These are phyloP conservation scores for Ahaetulla prasina DNA, from an alignment of 2,113 vertebrate genomes.

Conservation along the genomic window DNA sequence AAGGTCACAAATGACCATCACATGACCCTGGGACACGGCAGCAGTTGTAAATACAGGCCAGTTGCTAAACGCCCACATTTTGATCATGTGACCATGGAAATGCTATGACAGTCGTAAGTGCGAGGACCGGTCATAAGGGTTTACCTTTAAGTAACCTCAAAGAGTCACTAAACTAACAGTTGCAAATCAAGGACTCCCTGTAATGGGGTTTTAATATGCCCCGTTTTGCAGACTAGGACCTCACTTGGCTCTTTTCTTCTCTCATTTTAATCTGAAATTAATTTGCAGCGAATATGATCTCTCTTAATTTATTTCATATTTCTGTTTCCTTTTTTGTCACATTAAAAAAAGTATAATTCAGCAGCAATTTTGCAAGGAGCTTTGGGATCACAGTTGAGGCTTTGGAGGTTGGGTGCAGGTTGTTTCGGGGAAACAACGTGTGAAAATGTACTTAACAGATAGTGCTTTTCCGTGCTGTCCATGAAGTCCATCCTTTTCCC, in stretches of 20 bases:
- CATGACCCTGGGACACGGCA: background rate
- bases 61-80: background rate
- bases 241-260: background rate
- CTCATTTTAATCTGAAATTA: background rate
- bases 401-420: background rate
- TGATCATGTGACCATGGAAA: background rate
- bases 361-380: background rate
- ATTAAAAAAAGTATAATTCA: background rate
- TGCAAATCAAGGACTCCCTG: background rate
- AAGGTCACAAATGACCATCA: background rate
- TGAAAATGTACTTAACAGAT: too few species aligned
- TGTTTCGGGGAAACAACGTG: background rate
- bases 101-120: background rate
- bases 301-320: background rate
- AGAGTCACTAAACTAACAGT: background rate
- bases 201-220: background rate
- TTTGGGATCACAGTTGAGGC: background rate
- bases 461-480: background rate
- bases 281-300: background rate
- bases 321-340: background rate
- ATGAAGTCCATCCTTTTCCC: background rate
- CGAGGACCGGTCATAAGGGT: background rate
- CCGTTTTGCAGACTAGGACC: background rate
- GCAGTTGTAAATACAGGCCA: background rate
- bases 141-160: too few species aligned